Conservation (phyloP, 2,888 invertebrate species). For the Acanthoscelides obtectus region DNA sequence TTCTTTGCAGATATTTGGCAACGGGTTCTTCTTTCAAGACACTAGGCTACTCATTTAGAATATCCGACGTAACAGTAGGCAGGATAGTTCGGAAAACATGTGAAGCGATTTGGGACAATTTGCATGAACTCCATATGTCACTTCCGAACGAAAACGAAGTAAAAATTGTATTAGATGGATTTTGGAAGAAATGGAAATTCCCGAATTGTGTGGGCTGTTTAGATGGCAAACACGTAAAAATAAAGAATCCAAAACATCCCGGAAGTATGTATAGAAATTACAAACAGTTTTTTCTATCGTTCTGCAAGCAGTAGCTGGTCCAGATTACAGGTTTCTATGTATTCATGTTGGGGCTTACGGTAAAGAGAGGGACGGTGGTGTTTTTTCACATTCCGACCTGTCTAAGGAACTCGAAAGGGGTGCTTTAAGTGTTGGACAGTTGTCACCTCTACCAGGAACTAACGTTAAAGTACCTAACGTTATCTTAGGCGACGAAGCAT, state of each 20-base stretch:
- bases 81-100: slow-evolving; percentile 11
- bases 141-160: slow-evolving; percentile 7
- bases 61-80: slow-evolving; percentile 7
- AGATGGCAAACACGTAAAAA: slow-evolving; percentile 12
- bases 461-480: slow-evolving; percentile 19
- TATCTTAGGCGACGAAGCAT: slow-evolving; percentile 22
- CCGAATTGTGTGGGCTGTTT: slow-evolving; percentile 12
- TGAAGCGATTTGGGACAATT: slow-evolving; percentile 11
- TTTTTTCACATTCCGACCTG: slow-evolving; percentile 14
- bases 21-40: no score
- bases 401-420: slow-evolving; percentile 10
- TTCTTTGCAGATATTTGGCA: no score
- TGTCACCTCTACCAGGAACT: slow-evolving; percentile 16
- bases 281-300: slow-evolving; percentile 19
- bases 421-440: slow-evolving; percentile 6
- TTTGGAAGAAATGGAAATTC: slow-evolving; percentile 12
- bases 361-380: slow-evolving; percentile 19
- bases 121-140: slow-evolving; percentile 6
- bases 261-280: slow-evolving; percentile 16
- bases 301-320: slow-evolving; percentile 17
- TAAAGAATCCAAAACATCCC: slow-evolving; percentile 10
- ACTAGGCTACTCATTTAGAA: slow-evolving; percentile 10
- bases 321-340: slow-evolving; percentile 17
- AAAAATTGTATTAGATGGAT: slow-evolving; percentile 7
- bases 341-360: slow-evolving; percentile 19